Evolutionary conservation across 2,797 vertebrate species (phyloP).

Genomic region (Limnodromus scolopaceus): DNA sequence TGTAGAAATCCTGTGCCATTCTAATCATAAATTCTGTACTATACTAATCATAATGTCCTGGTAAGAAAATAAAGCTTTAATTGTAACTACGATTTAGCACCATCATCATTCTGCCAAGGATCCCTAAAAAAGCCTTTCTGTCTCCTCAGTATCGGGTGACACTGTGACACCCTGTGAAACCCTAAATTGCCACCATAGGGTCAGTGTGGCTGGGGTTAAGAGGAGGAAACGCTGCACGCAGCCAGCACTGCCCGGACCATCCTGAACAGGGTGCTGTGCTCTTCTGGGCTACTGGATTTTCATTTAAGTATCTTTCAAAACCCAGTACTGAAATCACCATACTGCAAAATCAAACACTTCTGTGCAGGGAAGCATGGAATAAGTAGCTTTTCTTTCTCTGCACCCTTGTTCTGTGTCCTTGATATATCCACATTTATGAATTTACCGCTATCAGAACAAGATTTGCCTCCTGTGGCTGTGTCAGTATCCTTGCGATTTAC

Average conservation of each 20-base stretch:
- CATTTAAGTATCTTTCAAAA: neutral
- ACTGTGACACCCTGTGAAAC: neutral
- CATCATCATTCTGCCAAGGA: neutral
- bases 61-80: neutral
- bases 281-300: neutral
- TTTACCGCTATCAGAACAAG: neutral
- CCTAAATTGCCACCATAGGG: neutral
- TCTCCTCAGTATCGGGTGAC: rapidly evolving
- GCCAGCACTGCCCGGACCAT: neutral
- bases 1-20: neutral
- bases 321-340: neutral
- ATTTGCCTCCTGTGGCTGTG: neutral
- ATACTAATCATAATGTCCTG: neutral
- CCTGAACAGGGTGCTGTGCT: rapidly evolving
- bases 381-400: neutral
- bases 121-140: neutral
- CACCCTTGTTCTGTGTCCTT: neutral
- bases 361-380: neutral
- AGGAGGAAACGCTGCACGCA: neutral
- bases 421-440: neutral
- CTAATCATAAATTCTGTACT: neutral
- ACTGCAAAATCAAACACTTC: neutral
- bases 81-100: neutral
- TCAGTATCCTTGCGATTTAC: neutral
- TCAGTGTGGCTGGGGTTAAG: neutral